These are phyloP conservation scores for Pilophorus perplexus DNA, from an alignment of 2,888 invertebrate species.

Conservation along the genomic window DNA sequence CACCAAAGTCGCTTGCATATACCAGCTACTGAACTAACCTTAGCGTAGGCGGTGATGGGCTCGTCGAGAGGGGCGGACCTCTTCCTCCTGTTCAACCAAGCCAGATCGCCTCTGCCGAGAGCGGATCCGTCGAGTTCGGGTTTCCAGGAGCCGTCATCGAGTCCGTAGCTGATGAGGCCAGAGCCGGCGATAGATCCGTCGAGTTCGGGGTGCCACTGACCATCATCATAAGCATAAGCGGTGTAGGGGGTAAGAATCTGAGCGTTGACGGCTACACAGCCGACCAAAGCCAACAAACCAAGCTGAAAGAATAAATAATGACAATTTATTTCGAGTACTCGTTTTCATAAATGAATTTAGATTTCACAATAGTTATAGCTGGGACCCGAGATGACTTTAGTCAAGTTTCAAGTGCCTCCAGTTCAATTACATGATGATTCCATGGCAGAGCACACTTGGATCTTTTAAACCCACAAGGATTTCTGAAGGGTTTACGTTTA, in stretches of 20 bases:
- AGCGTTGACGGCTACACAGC: slow-evolving; percentile 24
- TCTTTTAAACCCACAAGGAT: no score
- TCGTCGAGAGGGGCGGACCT: slow-evolving; percentile 51
- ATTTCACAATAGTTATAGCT: no score
- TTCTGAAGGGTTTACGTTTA: no score
- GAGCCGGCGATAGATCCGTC: slow-evolving; percentile 36
- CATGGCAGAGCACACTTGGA: no score
- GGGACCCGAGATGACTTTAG: no score
- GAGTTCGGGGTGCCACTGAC: slow-evolving; percentile 34
- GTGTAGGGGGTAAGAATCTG: slow-evolving; percentile 1
- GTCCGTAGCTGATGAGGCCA: slow-evolving; percentile 15
- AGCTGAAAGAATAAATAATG: slow-evolving; percentile 21
- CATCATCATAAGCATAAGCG: slow-evolving; percentile 32
- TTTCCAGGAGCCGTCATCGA: slow-evolving; percentile 37
- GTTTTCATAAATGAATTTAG: no score
- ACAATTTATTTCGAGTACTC: no score
- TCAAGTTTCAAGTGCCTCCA: no score
- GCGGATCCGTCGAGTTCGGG: slow-evolving; percentile 30
- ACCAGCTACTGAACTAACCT: slow-evolving; percentile 44
- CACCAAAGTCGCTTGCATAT: no score
- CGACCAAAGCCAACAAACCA: slow-evolving; percentile 26
- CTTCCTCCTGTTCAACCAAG: slow-evolving; percentile 28
- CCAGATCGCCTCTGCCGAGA: slow-evolving; percentile 32
- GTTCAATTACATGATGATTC: no score
- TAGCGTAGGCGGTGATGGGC: slow-evolving; percentile 52